Evolutionary conservation across 1,140 invertebrate genomes (phyloP), one percentile per base, ranked within the genome.

Genomic region (Diabrotica virgifera): DNA sequence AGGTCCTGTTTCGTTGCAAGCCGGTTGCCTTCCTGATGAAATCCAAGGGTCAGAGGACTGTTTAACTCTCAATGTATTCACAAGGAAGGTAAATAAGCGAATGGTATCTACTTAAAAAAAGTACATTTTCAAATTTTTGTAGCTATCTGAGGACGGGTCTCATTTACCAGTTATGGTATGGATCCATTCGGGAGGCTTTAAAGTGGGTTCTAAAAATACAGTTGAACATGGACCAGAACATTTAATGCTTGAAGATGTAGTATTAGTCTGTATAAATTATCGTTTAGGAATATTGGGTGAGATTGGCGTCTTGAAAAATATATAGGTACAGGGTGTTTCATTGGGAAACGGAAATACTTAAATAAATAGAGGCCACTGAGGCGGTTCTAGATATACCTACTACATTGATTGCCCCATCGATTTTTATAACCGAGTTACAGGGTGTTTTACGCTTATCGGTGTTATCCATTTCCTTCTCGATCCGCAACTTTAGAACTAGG

Each of bases 141-240:
- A 46, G 40, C 11, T 46, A 46, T 11, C 40, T 8, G 40, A 46
- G 11, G 40, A 46, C 2, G 40, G 11, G 11, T 9, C 8, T 5
- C 11, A 13, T 6, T 46, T 66, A 12, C 81, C 87, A 2, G 86
- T 89, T 0, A 85, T 90, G 82, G 82, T 90, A 0, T 89, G 79
- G 72, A 81, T 90, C 10, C 85, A 89, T 64, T 85, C 85, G 6
- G 89, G 89, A 59, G 84, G 78, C 0, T 89, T 84, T 70, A 77
- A 80, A 14, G 66, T 70, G 3, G 87, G 86, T 11, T 82, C 83
- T 10, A 84, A 83, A n/a, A 78, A 85, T 38, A 76, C 80, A 11
- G 74, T 78, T 13, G 37, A 83, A 0, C 84, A 81, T 64, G 82
- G 86, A 14, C 83, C 88, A 67, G 82, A 91, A 74, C 89, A 83